A percentile compares a stretch with the other conserved stretches of the same genome.
These are phyloP conservation scores for Saccopteryx leptura DNA, from an alignment of 2,113 vertebrate species.

Conservation along the genomic window DNA sequence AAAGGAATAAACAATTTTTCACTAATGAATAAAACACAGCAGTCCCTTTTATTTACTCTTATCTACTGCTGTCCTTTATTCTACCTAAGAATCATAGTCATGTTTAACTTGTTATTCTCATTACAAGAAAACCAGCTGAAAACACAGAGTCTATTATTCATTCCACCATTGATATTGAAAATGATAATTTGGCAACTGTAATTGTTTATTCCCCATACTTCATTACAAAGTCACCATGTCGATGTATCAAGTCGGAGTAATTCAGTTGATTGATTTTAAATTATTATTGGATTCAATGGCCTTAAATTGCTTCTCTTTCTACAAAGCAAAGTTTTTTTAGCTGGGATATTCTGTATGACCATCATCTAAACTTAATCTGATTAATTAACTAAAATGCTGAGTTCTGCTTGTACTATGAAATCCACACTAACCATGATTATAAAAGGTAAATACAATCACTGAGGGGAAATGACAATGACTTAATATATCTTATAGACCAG, in stretches of 20 bases:
- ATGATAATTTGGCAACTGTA: constrained; percentile 77
- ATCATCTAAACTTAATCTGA: neutral
- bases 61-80: constrained; percentile 19
- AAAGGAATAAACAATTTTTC: neutral
- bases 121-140: constrained; percentile 54
- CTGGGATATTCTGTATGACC: constrained; percentile 61
- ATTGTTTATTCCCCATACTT: constrained; percentile 73
- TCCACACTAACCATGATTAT: neutral
- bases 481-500: neutral
- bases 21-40: neutral
- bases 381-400: constrained; percentile 43
- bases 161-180: constrained; percentile 75
- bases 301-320: constrained; percentile 71
- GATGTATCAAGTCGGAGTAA: constrained; percentile 71
- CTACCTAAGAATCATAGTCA: constrained; percentile 10
- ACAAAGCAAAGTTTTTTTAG: constrained; percentile 48
- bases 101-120: constrained; percentile 66
- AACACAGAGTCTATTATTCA: constrained; percentile 61
- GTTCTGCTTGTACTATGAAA: neutral
- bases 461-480: neutral
- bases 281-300: constrained; percentile 67
- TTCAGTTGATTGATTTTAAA: constrained; percentile 79
- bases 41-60: neutral
- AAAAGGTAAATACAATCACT: neutral
- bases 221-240: constrained; percentile 63